Evolutionary conservation across 2,797 vertebrate species (phyloP).

Genomic region (Ara ararauna): DNA sequence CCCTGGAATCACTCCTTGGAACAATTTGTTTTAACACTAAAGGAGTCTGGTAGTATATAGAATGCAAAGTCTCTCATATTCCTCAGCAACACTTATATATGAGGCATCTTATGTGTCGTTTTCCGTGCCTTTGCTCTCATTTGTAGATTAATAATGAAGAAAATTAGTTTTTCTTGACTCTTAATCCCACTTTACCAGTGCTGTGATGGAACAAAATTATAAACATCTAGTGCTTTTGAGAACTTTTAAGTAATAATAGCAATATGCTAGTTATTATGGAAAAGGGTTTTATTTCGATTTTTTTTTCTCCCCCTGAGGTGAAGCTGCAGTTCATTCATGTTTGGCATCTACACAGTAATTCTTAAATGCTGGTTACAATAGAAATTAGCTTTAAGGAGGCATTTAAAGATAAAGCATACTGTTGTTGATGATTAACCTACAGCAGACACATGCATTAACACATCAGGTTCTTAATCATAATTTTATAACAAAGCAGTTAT

Average conservation of each 20-base stretch:
- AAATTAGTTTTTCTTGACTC: neutral
- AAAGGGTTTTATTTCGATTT: neutral
- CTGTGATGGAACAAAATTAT: neutral
- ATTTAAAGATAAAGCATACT: neutral
- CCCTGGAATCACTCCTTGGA: neutral
- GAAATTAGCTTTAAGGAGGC: neutral
- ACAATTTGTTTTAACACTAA: neutral
- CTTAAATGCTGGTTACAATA: neutral
- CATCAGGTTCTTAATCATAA: neutral
- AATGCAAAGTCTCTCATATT: neutral
- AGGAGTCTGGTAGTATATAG: neutral
- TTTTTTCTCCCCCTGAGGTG: no score
- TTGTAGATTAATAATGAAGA: neutral
- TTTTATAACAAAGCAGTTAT: neutral
- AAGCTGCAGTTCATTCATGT: neutral
- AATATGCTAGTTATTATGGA: neutral
- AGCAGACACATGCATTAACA: neutral
- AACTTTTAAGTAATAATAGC: neutral
- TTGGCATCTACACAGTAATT: neutral
- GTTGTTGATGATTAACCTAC: neutral
- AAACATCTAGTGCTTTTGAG: neutral
- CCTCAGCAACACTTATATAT: neutral
- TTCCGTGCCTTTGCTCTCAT: neutral
- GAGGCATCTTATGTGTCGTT: neutral
- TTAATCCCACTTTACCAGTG: neutral